These are phyloP conservation scores for Falco novaeseelandiae DNA, from an alignment of 2,797 vertebrate species.

Conservation along the genomic window DNA sequence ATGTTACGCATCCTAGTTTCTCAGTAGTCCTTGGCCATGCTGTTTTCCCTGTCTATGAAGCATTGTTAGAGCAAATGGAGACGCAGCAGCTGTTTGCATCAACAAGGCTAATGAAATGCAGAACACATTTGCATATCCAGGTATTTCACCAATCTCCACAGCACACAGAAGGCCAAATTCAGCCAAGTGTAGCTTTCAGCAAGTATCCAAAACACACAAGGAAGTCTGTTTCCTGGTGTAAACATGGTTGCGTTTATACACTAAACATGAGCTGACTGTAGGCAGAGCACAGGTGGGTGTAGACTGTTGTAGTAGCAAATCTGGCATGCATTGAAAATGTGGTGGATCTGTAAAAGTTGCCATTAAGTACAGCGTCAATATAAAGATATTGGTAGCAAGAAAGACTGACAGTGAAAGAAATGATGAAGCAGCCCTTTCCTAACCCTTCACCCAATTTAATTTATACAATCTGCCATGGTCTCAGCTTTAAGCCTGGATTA, in stretches of 20 bases:
- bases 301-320: background rate
- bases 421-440: background rate
- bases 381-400: background rate
- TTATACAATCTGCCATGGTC: background rate
- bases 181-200: background rate
- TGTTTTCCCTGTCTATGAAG: background rate
- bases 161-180: background rate
- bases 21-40: background rate
- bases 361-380: background rate
- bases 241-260: background rate
- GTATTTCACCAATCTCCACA: background rate
- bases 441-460: constrained; percentile 24
- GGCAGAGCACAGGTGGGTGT: background rate
- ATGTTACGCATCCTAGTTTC: background rate
- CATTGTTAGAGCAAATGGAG: background rate
- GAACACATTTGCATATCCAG: background rate
- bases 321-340: background rate
- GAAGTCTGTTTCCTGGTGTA: background rate
- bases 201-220: background rate
- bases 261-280: background rate
- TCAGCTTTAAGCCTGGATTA: constrained; percentile 15
- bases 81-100: background rate
- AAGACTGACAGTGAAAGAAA: background rate
- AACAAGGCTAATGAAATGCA: background rate
- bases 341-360: background rate